These are phyloP conservation scores for Drosophila ananassae DNA, from an alignment of 1,140 invertebrate species.

Conservation along the genomic window DNA sequence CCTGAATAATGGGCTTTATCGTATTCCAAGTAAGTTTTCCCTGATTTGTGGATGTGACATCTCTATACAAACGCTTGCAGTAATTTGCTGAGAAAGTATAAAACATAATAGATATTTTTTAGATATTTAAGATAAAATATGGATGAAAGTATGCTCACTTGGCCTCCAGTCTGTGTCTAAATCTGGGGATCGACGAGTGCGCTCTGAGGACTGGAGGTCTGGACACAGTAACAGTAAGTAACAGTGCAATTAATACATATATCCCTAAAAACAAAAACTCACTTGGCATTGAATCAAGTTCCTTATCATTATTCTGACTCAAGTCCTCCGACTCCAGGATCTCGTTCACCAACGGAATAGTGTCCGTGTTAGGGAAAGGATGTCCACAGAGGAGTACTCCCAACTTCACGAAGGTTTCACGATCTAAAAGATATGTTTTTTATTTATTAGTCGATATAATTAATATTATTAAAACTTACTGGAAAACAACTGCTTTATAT, in stretches of 20 bases:
- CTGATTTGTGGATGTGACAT: slow-evolving; percentile 85
- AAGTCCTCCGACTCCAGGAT: slow-evolving; percentile 86
- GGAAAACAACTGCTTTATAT: slow-evolving; percentile 77
- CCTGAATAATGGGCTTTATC: slow-evolving; percentile 87
- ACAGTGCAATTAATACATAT: background rate
- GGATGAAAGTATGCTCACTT: slow-evolving; percentile 31
- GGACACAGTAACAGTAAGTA: background rate
- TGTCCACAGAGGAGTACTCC: slow-evolving; percentile 87
- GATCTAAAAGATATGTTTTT: slow-evolving; percentile 43
- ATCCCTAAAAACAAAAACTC: slow-evolving; percentile 42
- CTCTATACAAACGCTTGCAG: slow-evolving; percentile 87
- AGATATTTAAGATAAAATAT: background rate
- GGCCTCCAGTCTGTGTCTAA: slow-evolving; percentile 45
- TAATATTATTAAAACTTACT: slow-evolving; percentile 41
- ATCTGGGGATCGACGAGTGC: slow-evolving; percentile 14
- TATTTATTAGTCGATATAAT: no score
- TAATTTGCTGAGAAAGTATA: slow-evolving; percentile 84
- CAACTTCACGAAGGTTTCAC: slow-evolving; percentile 83
- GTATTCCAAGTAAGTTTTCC: slow-evolving; percentile 89
- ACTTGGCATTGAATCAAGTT: slow-evolving; percentile 87
- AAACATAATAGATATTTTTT: background rate
- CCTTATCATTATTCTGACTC: slow-evolving; percentile 80
- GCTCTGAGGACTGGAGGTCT: slow-evolving; percentile 19
- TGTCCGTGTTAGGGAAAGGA: slow-evolving; percentile 84
- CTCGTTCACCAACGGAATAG: slow-evolving; percentile 83